Percentiles rank a stretch among this genome's conserved stretches.
These are phyloP conservation scores for Molossus molossus DNA, from an alignment of 2,797 vertebrate genomes.

Conservation along the genomic window DNA sequence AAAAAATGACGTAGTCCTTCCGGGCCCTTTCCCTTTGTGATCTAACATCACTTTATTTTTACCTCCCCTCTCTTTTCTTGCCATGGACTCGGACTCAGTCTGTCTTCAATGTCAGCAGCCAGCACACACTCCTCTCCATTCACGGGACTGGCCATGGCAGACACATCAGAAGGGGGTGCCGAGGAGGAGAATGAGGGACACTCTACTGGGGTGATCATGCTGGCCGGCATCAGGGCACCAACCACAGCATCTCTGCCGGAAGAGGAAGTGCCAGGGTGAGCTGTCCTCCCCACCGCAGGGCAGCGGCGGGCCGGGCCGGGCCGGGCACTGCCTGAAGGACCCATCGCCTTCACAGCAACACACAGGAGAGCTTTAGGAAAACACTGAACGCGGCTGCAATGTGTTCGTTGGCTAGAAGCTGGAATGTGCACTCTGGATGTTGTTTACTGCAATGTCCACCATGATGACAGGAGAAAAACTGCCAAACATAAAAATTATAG, in stretches of 20 bases:
- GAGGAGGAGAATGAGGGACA: conserved; percentile 95
- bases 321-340: not conserved
- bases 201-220: conserved; percentile 98
- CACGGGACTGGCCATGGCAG: conserved; percentile 91
- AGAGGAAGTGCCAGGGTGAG: not conserved
- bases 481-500: not conserved
- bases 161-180: conserved; percentile 93
- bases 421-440: not conserved
- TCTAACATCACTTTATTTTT: not conserved
- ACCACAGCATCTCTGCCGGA: conserved; percentile 95
- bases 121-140: conserved; percentile 93
- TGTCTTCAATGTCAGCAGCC: conserved; percentile 93
- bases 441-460: not conserved
- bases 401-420: not conserved
- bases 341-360: not conserved
- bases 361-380: not conserved
- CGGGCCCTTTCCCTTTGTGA: not conserved
- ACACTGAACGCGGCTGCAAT: not conserved
- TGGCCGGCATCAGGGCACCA: conserved; percentile 97
- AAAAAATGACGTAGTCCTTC: not conserved
- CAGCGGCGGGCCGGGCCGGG: too few species aligned
- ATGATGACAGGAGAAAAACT: not conserved
- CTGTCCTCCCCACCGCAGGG: not conserved
- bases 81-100: conserved; percentile 96
- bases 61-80: conserved; percentile 98